Evolutionary conservation across 2,113 vertebrate species (phyloP), one percentile per base, ranked within the genome.

Genomic region (Hyperopisus bebe): DNA sequence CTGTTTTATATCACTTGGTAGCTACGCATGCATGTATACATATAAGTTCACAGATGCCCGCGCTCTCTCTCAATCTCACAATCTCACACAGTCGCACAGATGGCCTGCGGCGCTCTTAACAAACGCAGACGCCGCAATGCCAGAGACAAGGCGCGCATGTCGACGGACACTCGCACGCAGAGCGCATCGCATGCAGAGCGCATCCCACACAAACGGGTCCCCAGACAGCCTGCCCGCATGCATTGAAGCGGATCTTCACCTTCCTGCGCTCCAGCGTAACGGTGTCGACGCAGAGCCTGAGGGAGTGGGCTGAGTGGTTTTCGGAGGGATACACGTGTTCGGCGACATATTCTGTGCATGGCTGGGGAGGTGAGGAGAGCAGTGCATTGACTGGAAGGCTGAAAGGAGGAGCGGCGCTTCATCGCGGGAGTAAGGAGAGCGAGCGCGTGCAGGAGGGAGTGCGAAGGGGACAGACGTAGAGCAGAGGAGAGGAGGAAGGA

Each of bases 401-500:
- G 89, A 88, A 89, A 87, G 89, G 90, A 90, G 55, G 13, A 82
- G 48, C 74, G 53, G 83, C 21, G 55, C 90, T 51, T 90, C 88
- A 85, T 51, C 86, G 19, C 86, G 50, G 87, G 62, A 92, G 84
- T 83, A 88, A 87, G 21, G 88, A 92, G 83, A 90, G 89, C 91
- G 82, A 19, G 66, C 88, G 58, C 39, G 85, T 87, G 87, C 47
- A 70, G 31, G 39, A 88, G 77, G 89, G 17, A 83, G 50, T 44
- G 50, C 42, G 90, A 77, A 90, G 80, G 58, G 74, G 46, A 89
- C 92, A 92, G 92, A 91, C 84, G 91, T 91, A 88, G 21, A 80
- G 48, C n/a, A 87, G 46, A 77, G 47, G 92, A 92, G 92, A 90
- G 90, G 92, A 93, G 92, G 91, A 92, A 91, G 94, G 90, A 94